These are phyloP conservation scores for Abrostola triplasia DNA, from an alignment of 2,888 invertebrate species.

Conservation along the genomic window DNA sequence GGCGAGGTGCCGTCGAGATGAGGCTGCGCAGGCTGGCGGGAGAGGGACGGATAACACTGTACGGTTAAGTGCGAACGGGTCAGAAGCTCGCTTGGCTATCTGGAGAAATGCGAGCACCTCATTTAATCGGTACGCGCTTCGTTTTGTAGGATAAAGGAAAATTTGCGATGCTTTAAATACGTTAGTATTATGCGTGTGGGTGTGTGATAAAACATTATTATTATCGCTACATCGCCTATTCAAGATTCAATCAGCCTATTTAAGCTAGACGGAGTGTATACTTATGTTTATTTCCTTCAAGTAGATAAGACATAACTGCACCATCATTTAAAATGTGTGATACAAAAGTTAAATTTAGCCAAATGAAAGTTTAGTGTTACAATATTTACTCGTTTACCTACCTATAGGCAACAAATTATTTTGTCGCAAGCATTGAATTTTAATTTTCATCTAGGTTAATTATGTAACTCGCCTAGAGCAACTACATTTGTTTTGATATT, in stretches of 20 bases:
- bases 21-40: conserved; percentile 79
- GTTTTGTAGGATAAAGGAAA: conserved; percentile 84
- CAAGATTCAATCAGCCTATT: conserved; percentile 38
- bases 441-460: conserved; percentile 44
- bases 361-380: no score
- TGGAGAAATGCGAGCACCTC: conserved; percentile 88
- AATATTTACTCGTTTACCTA: conserved; percentile 26
- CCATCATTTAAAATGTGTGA: conserved; percentile 23
- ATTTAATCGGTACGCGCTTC: conserved; percentile 88
- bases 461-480: conserved; percentile 43
- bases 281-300: conserved; percentile 22
- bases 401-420: conserved; percentile 22
- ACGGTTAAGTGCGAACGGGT: conserved; percentile 65
- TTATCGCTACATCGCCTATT: conserved; percentile 40
- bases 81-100: conserved; percentile 78
- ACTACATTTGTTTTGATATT: conserved; percentile 34
- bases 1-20: conserved; percentile 85
- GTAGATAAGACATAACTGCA: conserved; percentile 30
- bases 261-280: conserved; percentile 14
- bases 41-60: conserved; percentile 64
- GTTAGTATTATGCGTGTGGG: conserved; percentile 58
- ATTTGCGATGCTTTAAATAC: conserved; percentile 78
- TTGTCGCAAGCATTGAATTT: conserved; percentile 23
- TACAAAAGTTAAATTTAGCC: no score
- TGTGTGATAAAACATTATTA: conserved; percentile 51